Evolutionary conservation across 2,888 invertebrate species (phyloP).

Genomic region (Andrena praecox): DNA sequence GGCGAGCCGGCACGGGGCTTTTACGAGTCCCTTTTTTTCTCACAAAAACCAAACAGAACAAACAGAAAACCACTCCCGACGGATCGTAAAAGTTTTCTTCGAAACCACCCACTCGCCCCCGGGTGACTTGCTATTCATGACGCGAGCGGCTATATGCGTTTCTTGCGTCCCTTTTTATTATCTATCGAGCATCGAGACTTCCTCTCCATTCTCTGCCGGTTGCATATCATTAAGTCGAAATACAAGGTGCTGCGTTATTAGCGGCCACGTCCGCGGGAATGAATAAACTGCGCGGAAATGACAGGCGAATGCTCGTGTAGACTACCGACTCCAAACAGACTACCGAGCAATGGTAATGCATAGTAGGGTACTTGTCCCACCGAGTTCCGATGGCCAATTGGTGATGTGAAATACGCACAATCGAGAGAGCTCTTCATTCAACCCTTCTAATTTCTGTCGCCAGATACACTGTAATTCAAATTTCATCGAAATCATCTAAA

Average conservation of each 20-base stretch:
- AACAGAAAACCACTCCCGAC: constrained; percentile 55
- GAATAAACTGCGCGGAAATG: no score
- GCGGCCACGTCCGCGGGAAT: no score
- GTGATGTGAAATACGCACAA: not conserved
- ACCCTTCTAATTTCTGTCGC: not conserved
- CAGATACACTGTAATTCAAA: no score
- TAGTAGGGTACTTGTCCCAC: no score
- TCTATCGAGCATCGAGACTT: not conserved
- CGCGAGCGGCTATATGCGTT: constrained; percentile 17
- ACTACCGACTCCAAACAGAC: no score
- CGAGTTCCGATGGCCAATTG: no score
- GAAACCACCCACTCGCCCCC: constrained; percentile 49
- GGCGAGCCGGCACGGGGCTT: constrained; percentile 48
- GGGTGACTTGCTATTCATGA: constrained; percentile 47
- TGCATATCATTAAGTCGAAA: constrained; percentile 12
- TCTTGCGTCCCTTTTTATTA: constrained; percentile 31
- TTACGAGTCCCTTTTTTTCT: constrained; percentile 63
- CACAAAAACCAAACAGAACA: constrained; percentile 49
- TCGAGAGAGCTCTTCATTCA: not conserved
- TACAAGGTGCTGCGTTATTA: not conserved
- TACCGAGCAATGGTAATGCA: no score
- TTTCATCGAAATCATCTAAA: not conserved
- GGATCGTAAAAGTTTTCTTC: constrained; percentile 63
- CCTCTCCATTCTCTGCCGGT: not conserved
- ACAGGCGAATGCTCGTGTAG: no score